Base-by-base conservation (phyloP, 2,797 vertebrate genomes). In the Liparis tanakae region DNA sequence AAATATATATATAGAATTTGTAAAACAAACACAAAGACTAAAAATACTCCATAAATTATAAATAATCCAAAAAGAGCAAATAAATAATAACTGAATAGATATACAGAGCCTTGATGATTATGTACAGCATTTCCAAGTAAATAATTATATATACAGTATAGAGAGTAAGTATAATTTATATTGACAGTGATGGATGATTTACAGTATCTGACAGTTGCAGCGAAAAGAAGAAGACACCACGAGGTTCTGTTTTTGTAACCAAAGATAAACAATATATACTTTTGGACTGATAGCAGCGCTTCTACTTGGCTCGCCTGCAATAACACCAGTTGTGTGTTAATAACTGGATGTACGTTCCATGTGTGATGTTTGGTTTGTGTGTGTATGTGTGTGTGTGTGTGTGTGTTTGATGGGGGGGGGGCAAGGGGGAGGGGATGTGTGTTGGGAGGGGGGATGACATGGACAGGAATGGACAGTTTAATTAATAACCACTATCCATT, bases 401-500 rank as follows among this genome's bases (percentile, higher is more conserved):
- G 62, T 22, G 18, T 12, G 84, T 83, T 83, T 76, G 90, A 12
- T 3, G 39, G 10, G 41, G 10, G 71, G 84, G 82, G 87, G 85
- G 80, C 87, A 73, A 46, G 44, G 44, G 15, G 18, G 43, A 5
- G 30, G 57, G 54, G 37, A 63, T 17, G 25, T 48, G 73, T 63
- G 70, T 71, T 79, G 69, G 80, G 79, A 66, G 67, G 37, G 81
- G 79, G 89, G 62, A 20, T 54, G 82, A 70, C 76, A 87, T 85
- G 75, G 77, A 80, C 84, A 84, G 90, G 87, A 87, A 91, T 87
- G 74, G 86, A 91, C 86, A 93, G 94, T 90, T 95, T 95, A 95
- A 95, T 95, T 94, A 95, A 95, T 95, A 95, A 95, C 95, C 89
- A 94, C 90, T 80, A 89, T 89, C 93, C 80, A 81, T 93, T 91